Base-by-base conservation (phyloP, 2,888 invertebrate species). In the Dorcus hopei region DNA sequence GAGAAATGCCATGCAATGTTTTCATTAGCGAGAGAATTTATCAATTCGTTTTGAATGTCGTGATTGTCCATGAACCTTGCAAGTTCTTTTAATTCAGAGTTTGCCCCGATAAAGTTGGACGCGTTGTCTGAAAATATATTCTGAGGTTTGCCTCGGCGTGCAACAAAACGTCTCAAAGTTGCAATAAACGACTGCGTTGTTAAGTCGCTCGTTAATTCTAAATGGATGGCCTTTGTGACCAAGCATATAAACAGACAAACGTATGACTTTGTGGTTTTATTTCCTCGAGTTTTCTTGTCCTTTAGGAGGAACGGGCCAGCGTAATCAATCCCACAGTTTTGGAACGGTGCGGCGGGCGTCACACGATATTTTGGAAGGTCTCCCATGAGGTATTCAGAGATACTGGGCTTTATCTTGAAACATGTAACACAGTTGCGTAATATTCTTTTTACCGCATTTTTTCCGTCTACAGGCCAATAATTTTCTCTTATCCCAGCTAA, bases 61-160 rank as follows among this genome's bases (percentile, higher is more conserved):
- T n/a, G n/a, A n/a, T n/a, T n/a, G n/a, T n/a, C n/a, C n/a, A n/a
- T 41, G 42, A 41, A n/a, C 4, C 11, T 14, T 11, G 11, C 11
- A 23, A 49, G 26, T 33, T 49, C 49, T 3, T 33, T 9, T 33
- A 49, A 49, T 26, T 23, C 49, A 26, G 33, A 33, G 16, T 62
- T 61, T 1, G 74, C 72, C 3, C 71, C 74, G 2, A 74, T 65
- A 52, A 74, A 77, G 54, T 74, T 77, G 1, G 70, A 69, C 1
- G 70, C 73, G 38, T 72, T 72, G 50, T 77, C 76, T 2, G 70
- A 71, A 48, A 63, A 70, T 0, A 76, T 58, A 3, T 70, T 58
- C 9, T 52, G 14, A 1, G 68, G 68, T 9, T 63, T 50, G 1
- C 74, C 74, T 49, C 73, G 47, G n/a, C 72, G 23, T 1, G 69